Conservation (phyloP, 2,113 vertebrate genomes). For the Setophaga kirtlandii region DNA sequence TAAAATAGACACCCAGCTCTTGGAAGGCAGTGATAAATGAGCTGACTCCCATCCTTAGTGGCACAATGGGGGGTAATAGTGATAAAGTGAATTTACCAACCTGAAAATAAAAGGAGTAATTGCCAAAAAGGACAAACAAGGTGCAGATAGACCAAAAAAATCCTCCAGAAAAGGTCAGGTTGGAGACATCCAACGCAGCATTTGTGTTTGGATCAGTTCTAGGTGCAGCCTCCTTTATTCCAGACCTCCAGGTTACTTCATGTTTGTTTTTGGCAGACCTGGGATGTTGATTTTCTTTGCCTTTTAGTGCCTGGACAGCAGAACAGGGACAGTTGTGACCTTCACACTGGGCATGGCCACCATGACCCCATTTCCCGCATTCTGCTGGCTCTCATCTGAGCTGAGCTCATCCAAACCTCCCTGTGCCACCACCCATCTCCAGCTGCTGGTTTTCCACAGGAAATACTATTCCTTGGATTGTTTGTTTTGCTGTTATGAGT, state of each 20-base stretch:
- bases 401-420: neutral
- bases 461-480: neutral
- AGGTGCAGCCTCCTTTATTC: neutral
- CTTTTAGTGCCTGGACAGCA: neutral
- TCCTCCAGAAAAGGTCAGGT: neutral
- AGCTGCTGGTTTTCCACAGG: neutral
- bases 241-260: neutral
- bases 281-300: accelerated
- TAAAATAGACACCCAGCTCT: neutral
- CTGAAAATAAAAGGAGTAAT: neutral
- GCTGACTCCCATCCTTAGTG: neutral
- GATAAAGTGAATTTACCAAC: neutral
- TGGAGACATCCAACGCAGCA: accelerated
- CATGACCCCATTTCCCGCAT: accelerated
- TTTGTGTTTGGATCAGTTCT: neutral
- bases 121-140: neutral
- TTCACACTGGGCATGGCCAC: neutral
- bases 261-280: neutral
- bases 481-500: conserved; percentile 48
- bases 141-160: neutral
- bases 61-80: neutral
- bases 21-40: neutral
- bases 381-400: neutral
- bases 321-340: neutral
- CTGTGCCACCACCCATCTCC: neutral